Evolutionary conservation across 2,797 vertebrate genomes (phyloP).

Genomic region (Catharus ustulatus): DNA sequence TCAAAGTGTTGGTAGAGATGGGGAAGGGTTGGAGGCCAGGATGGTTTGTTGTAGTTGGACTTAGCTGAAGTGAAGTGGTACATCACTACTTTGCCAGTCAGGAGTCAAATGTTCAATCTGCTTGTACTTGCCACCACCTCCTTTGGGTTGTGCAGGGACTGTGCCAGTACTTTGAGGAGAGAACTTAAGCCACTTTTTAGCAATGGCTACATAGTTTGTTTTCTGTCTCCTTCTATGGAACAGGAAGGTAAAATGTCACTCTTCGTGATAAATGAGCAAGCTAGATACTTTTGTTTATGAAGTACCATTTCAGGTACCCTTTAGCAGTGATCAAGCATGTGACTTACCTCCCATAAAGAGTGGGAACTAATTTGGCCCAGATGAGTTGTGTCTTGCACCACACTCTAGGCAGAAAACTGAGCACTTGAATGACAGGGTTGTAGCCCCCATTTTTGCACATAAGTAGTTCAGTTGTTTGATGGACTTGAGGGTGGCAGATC

Average conservation of each 20-base stretch:
- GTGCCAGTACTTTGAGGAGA: neutral
- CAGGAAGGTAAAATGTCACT: neutral
- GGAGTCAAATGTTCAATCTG: neutral
- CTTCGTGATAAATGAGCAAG: neutral
- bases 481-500: neutral
- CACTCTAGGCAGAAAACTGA: neutral
- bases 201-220: neutral
- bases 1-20: neutral
- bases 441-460: neutral
- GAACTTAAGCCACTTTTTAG: neutral
- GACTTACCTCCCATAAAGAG: neutral
- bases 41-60: neutral
- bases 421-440: neutral
- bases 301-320: neutral
- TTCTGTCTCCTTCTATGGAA: neutral
- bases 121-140: neutral
- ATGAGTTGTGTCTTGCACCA: neutral
- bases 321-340: neutral
- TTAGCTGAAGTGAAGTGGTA: neutral
- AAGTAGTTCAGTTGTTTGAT: neutral
- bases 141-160: neutral
- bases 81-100: neutral
- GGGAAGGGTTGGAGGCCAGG: neutral
- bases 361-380: neutral
- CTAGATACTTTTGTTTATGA: neutral